These are phyloP conservation scores for Heliconius congener DNA, from an alignment of 1,140 invertebrate genomes.

Conservation along the genomic window DNA sequence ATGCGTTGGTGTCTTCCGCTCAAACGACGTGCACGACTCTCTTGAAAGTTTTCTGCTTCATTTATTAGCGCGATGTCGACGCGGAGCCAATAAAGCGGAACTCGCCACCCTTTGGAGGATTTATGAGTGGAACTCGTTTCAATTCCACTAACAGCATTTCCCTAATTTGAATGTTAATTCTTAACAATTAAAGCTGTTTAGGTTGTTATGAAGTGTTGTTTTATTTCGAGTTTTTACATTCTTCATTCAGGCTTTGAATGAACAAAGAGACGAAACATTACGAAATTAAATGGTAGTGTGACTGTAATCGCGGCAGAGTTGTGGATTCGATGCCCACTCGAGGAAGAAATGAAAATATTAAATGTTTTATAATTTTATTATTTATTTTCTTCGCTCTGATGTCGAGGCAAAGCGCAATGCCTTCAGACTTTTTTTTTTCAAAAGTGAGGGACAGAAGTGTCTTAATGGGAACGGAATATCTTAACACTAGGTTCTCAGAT, in stretches of 20 bases:
- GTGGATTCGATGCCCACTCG: no score
- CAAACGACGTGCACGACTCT: conserved; percentile 63
- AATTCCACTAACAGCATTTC: conserved; percentile 77
- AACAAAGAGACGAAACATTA: neutral
- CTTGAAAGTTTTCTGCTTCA: conserved; percentile 77
- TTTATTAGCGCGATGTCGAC: conserved; percentile 77
- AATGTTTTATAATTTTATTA: no score
- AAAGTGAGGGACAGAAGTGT: no score
- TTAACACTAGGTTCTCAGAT: no score
- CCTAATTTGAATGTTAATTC: conserved; percentile 79
- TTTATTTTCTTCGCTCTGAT: no score
- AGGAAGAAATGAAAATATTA: no score
- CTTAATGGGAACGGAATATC: no score
- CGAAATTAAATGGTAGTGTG: no score
- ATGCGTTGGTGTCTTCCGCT: conserved; percentile 55
- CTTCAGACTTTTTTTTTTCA: no score
- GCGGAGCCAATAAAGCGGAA: conserved; percentile 71
- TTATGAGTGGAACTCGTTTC: conserved; percentile 74
- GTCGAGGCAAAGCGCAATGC: no score
- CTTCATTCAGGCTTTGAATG: conserved; percentile 1
- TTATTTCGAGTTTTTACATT: neutral
- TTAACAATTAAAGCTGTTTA: conserved; percentile 74
- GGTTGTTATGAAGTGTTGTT: conserved; percentile 54
- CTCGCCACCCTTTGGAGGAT: conserved; percentile 75
- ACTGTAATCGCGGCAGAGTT: no score